Conservation (phyloP, 2,888 invertebrate species). For the Hyalella azteca region DNA sequence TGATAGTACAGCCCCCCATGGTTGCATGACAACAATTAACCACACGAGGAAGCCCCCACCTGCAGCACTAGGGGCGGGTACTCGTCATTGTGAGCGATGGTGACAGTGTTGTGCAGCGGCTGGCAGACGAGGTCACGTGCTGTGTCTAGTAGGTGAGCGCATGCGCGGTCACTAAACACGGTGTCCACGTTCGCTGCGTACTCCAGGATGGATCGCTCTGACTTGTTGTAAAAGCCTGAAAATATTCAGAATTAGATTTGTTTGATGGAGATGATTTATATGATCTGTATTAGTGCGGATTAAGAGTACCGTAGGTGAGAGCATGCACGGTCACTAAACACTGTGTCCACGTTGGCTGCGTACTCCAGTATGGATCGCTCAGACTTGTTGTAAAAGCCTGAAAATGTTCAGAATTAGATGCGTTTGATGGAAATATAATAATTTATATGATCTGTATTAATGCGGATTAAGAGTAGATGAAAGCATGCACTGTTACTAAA, state of each 20-base stretch:
- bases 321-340: conserved; percentile 54
- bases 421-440: no score
- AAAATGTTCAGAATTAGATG: no score
- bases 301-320: conserved; percentile 46
- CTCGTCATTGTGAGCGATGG: conserved; percentile 41
- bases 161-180: conserved; percentile 54
- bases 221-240: conserved; percentile 47
- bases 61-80: conserved; percentile 40
- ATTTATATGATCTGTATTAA: no score
- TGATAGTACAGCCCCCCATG: background rate
- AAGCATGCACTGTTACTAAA: conserved; percentile 53
- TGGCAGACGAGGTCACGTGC: conserved; percentile 47
- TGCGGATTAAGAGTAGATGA: conserved; percentile 41
- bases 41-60: conserved; percentile 16
- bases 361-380: conserved; percentile 51
- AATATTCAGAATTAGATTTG: no score
- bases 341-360: conserved; percentile 52
- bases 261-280: no score
- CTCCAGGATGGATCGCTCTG: conserved; percentile 47
- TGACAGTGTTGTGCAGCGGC: conserved; percentile 48
- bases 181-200: conserved; percentile 53
- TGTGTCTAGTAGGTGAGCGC: conserved; percentile 47
- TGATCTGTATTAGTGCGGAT: conserved; percentile 43
- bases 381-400: conserved; percentile 47
- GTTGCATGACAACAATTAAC: no score